phyloP scores from a whole-genome alignment of 2,113 vertebrate species.

The Myodes glareolus region DNA sequence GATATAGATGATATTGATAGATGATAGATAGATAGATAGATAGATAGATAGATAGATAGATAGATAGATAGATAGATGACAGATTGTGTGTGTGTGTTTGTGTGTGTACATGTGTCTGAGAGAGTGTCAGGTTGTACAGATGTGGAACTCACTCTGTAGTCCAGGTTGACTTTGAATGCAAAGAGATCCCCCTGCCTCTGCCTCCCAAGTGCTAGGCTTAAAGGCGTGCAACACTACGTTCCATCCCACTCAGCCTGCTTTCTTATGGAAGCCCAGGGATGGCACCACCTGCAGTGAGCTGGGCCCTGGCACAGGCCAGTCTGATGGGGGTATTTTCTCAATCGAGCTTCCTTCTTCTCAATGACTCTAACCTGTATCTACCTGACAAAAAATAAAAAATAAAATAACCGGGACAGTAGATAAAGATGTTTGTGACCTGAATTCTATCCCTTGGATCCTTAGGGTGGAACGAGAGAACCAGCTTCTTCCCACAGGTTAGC shows the following conservation, averaged over 20 bases:
- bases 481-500: neutral
- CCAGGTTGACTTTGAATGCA: no score
- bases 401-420: neutral
- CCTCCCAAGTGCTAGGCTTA: no score
- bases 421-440: neutral
- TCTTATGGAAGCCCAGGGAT: neutral
- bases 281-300: neutral
- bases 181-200: no score
- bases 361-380: neutral
- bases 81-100: neutral
- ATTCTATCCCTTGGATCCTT: neutral
- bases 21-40: neutral
- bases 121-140: neutral
- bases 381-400: neutral
- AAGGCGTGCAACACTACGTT: no score
- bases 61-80: neutral
- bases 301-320: neutral
- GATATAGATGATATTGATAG: neutral
- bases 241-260: neutral
- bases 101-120: neutral
- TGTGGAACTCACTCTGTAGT: neutral
- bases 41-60: neutral
- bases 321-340: neutral
- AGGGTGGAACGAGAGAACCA: neutral
- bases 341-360: neutral